Base-by-base conservation (phyloP, 2,113 vertebrate species). In the Tragelaphus scriptus region DNA sequence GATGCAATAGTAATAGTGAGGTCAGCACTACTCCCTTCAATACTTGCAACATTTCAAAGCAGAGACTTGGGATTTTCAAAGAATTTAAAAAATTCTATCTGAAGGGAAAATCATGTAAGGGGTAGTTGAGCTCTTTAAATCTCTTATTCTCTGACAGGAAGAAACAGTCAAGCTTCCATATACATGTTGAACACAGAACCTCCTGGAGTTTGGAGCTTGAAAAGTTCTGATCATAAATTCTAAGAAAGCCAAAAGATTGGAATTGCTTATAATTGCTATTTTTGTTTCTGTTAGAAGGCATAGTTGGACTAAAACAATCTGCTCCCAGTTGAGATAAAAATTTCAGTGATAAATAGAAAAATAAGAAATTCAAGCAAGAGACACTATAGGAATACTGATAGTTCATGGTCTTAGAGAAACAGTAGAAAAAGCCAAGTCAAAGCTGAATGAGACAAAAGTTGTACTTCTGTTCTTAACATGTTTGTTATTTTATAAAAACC, bases 221-320 rank as follows among this genome's bases (percentile, higher is more conserved):
- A 90, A 90, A 5, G 2, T 92, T 92, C 63, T 92, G 77, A 94
- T 93, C 80, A 90, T 28, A 49, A 87, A 84, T 90, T 68, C 59
- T 36, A 94, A 56, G n/a, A 21, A 94, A 91, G 11, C 10, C 81
- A 53, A 92, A 97, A 23, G n/a, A 23, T 12, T 71, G 68, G 3
- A 9, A 59, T 80, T 85, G 15, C 25, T 84, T 68, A 79, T 3
- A 9, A 84, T 80, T 71, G 12, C 25, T 87, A 65, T 84, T 92
- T 55, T 87, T 94, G n/a, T 88, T 21, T 61, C 56, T 93, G 2
- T 77, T 51, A 79, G 32, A 97, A 89, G 30, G 14, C 58, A 92
- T 49, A 87, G 79, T 51, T 82, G n/a, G 44, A 95, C 71, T 89
- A 93, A 96, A 97, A 80, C 16, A 16, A 88, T 80, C 53, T 97